Percentiles rank a stretch among this genome's conserved stretches.
phyloP scores from a whole-genome alignment of 2,797 vertebrate species.

The Clarias laeviceps region DNA sequence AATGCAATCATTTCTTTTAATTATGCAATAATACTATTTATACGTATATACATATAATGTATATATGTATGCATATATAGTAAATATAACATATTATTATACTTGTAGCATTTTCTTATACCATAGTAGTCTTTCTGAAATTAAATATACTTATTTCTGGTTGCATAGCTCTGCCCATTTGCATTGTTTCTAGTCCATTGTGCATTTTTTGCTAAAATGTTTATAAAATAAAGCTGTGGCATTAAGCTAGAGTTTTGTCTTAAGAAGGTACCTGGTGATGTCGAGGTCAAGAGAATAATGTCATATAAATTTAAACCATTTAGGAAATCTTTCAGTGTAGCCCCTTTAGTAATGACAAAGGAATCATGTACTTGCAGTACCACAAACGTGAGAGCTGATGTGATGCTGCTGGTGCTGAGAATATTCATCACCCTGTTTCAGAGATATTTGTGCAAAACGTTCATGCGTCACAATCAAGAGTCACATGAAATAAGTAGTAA shows the following conservation, averaged over 20 bases:
- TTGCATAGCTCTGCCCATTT: not conserved
- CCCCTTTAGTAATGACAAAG: conserved; percentile 22
- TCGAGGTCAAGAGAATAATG: not conserved
- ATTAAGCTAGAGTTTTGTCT: not conserved
- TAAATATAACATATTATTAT: too few relatives aligned
- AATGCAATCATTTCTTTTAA: too few relatives aligned
- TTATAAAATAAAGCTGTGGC: not conserved
- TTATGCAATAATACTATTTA: too few relatives aligned
- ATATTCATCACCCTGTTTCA: conserved; percentile 19
- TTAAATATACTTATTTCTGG: not conserved
- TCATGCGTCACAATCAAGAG: conserved; percentile 62
- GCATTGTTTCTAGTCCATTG: not conserved
- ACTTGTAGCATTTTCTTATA: not conserved
- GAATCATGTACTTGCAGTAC: not conserved
- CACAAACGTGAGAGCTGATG: conserved; percentile 15
- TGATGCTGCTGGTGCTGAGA: conserved; percentile 1
- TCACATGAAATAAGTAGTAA: conserved; percentile 75
- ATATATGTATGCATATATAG: not conserved
- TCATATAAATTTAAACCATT: not conserved
- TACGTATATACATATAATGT: too few relatives aligned
- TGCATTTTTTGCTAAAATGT: not conserved
- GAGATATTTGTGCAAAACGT: conserved; percentile 32
- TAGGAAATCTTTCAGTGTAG: not conserved
- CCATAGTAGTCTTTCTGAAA: not conserved
- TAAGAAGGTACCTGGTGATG: not conserved